phyloP scores from a whole-genome alignment of 2,797 vertebrate genomes.

The Avahi laniger region DNA sequence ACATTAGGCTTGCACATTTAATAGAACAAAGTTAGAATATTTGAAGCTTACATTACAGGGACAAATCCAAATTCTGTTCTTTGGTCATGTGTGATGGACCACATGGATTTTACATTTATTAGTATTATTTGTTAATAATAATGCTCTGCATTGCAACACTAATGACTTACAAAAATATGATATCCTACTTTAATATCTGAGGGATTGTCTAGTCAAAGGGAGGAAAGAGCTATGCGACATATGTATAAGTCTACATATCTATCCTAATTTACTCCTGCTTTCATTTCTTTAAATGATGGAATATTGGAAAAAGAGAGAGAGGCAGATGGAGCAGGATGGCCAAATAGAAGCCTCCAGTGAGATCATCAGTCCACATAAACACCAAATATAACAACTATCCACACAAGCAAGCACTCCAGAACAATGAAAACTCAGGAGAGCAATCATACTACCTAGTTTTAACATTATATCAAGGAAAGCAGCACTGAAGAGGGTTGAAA shows the following conservation, averaged over 20 bases:
- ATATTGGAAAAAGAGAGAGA: neutral
- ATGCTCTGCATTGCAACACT: neutral
- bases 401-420: neutral
- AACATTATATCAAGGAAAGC: neutral
- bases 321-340: neutral
- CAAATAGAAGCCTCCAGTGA: neutral
- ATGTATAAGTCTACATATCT: neutral
- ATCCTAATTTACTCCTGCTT: neutral
- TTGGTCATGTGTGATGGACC: neutral
- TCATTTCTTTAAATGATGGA: neutral
- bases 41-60: constrained; percentile 48
- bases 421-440: neutral
- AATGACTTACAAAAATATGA: neutral
- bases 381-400: neutral
- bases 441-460: neutral
- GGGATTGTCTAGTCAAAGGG: neutral
- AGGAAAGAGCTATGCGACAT: neutral
- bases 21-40: constrained; percentile 56
- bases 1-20: constrained; percentile 69
- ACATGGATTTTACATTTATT: neutral
- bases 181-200: neutral
- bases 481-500: neutral
- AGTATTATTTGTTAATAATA: neutral
- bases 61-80: neutral
- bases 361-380: neutral